Base-by-base conservation (phyloP, 2,888 invertebrate genomes). In the Agrilus biguttatus region DNA sequence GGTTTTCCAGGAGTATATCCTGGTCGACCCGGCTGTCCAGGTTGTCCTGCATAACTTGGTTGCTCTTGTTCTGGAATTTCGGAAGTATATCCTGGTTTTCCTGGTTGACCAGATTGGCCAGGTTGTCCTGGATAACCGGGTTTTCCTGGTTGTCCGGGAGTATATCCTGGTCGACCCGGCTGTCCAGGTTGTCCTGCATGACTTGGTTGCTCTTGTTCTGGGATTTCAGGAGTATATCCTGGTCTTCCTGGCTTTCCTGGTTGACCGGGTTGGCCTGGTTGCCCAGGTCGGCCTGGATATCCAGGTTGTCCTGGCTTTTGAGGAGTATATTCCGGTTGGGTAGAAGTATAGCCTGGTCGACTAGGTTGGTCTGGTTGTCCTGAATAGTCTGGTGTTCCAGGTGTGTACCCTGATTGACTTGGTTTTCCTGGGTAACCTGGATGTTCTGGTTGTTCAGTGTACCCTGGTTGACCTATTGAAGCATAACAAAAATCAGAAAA, bases 41-140 rank as follows among this genome's bases (percentile, higher is more conserved):
- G 43, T 49, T 19, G 49, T 45, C 6, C 57, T 55, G 8, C 49
- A 51, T 41, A 75, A 53, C 81, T 81, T 39, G 67, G 60, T 53
- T 80, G 81, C 40, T 77, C 75, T 53, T 73, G 72, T 52, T 66
- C 43, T 33, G 33, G 32, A 32, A 2, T 14, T 36, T 40, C 38
- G 38, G 44, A 8, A 8, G n/a, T 44, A 37, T 36, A 36, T 39
- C 42, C 46, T 13, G 48, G 40, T 23, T 42, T 23, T 13, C 41
- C 37, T 44, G 52, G 8, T 50, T 48, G 33, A 8, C 45, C 37
- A 5, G 43, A 47, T 42, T 45, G 42, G 40, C 41, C 39, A 13
- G 19, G 45, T 44, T 51, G 48, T 10, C 50, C 47, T 13, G 48
- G 49, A 36, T 69, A 81, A 21, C 45, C 41, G 14, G 46, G 42